Evolutionary conservation across 2,888 invertebrate genomes (phyloP).

Genomic region (Himalopsyche japonica): DNA sequence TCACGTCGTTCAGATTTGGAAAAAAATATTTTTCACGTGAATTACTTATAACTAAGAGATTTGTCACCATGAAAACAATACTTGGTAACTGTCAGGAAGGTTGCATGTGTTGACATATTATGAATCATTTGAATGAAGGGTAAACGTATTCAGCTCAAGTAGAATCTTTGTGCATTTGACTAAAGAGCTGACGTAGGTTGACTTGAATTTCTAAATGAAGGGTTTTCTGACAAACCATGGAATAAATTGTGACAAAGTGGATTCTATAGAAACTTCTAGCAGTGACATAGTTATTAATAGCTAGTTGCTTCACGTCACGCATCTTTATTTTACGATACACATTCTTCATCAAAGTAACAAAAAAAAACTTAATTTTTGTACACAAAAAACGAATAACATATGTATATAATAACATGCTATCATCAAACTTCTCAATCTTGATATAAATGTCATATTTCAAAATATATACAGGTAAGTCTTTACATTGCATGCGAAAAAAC

Average conservation of each 20-base stretch:
- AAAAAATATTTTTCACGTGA: no score
- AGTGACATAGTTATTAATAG: neutral
- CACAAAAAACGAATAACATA: no score
- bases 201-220: neutral
- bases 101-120: neutral
- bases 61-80: neutral
- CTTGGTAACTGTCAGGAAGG: neutral
- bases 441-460: no score
- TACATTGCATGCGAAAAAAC: no score
- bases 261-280: neutral
- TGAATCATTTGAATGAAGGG: neutral
- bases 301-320: neutral
- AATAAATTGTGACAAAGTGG: slow-evolving; percentile 1
- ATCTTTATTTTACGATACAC: no score
- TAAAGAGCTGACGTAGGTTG: slow-evolving; percentile 1
- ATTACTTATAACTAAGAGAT: neutral
- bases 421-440: no score
- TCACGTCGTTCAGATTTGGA: no score
- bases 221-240: neutral
- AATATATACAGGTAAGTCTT: no score
- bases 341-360: no score
- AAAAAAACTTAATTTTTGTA: no score
- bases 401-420: no score
- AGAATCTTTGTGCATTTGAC: slow-evolving; percentile 3
- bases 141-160: neutral